These are phyloP conservation scores for Scyliorhinus canicula DNA, from an alignment of 2,797 vertebrate genomes.

Conservation along the genomic window DNA sequence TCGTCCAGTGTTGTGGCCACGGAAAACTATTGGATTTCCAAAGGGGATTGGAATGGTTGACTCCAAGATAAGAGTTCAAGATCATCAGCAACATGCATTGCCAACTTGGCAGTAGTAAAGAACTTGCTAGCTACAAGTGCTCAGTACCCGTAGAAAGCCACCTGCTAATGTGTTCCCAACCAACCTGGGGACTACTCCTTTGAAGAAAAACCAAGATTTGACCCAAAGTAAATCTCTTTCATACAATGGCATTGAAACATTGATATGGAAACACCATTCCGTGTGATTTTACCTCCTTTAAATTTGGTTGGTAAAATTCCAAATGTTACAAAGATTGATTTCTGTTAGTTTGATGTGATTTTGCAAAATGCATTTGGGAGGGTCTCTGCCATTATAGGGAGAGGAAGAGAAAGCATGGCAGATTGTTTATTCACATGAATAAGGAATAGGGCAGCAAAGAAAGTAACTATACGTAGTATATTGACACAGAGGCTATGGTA, in stretches of 20 bases:
- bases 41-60: not conserved
- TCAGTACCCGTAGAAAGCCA: not conserved
- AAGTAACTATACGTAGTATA: not conserved
- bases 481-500: not conserved
- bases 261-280: not conserved
- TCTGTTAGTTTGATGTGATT: not conserved
- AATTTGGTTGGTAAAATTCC: not conserved
- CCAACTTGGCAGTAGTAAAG: not conserved
- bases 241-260: not conserved
- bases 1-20: not conserved
- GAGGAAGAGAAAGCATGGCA: not conserved
- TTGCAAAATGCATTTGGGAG: not conserved
- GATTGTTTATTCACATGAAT: not conserved
- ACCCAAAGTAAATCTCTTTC: not conserved
- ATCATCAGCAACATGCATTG: not conserved
- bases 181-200: not conserved
- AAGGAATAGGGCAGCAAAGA: not conserved
- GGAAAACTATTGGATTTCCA: not conserved
- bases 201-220: not conserved
- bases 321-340: not conserved
- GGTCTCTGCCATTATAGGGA: not conserved
- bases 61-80: not conserved
- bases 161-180: not conserved
- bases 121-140: not conserved
- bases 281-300: not conserved